phyloP scores from a whole-genome alignment of 2,888 invertebrate genomes.

The Ethmia dodecea region DNA sequence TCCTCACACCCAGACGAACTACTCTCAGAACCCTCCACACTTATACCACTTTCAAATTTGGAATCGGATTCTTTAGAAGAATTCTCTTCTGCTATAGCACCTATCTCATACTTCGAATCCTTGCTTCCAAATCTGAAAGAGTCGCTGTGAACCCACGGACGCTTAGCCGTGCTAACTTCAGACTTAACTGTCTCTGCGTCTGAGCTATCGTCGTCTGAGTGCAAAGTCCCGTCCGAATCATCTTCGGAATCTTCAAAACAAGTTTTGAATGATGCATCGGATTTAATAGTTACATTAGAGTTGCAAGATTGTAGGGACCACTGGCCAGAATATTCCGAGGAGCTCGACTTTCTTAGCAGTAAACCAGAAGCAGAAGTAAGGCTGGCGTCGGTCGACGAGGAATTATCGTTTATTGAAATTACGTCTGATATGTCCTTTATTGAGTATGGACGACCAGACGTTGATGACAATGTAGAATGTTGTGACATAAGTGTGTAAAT shows the following conservation, averaged over 20 bases:
- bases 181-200: constrained; percentile 66
- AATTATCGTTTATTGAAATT: constrained; percentile 52
- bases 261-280: constrained; percentile 59
- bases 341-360: constrained; percentile 57
- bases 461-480: constrained; percentile 46
- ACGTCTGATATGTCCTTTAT: constrained; percentile 65
- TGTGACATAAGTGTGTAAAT: constrained; percentile 50
- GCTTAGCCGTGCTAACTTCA: constrained; percentile 54
- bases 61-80: constrained; percentile 37
- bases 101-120: constrained; percentile 37
- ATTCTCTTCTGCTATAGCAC: constrained; percentile 44
- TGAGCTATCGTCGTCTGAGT: constrained; percentile 61
- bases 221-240: constrained; percentile 56
- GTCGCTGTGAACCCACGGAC: constrained; percentile 67
- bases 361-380: constrained; percentile 55
- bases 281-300: constrained; percentile 60
- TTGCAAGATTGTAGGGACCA: constrained; percentile 65
- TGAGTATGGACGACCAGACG: constrained; percentile 55
- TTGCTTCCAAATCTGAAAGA: constrained; percentile 58
- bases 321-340: constrained; percentile 69
- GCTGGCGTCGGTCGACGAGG: constrained; percentile 53
- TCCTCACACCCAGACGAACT: constrained; percentile 57
- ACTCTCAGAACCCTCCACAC: constrained; percentile 53
- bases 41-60: constrained; percentile 61
- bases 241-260: constrained; percentile 63